A percentile compares a stretch with the other conserved stretches of the same genome.
These are phyloP conservation scores for Felis catus DNA, from an alignment of 2,113 vertebrate species.

Conservation along the genomic window F.catus_Fca126_mat1.0 CM031417.1:51299501-51300000, in stretches of 20 bases:
- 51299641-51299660: neutral
- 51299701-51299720: neutral
- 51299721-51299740: neutral
- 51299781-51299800: neutral
- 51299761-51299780: neutral
- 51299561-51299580: neutral
- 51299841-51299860: neutral
- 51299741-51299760: neutral
- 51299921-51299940: neutral
- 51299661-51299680: neutral
- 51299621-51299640: neutral
- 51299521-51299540: neutral
- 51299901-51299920: neutral
- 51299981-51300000: neutral
- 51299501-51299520: neutral
- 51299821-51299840: neutral
- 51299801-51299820: neutral
- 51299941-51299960: neutral
- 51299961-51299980: neutral
- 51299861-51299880: neutral
- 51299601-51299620: neutral
- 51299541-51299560: neutral
- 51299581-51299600: neutral
- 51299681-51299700: neutral
- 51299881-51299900: neutral